Conservation (phyloP, 2,113 vertebrate species). For the Helogale parvula region DNA sequence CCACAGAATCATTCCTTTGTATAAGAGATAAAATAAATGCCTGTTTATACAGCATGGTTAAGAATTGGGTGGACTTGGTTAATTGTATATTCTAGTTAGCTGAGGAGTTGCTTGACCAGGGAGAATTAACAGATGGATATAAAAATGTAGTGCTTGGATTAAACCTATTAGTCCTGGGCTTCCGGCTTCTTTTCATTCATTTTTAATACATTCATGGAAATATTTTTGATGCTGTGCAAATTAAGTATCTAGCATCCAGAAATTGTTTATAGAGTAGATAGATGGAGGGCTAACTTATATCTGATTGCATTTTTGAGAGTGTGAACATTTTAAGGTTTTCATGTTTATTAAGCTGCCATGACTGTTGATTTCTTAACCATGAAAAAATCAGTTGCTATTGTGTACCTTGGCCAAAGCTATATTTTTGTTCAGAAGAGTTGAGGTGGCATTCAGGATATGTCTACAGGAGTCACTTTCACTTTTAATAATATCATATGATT, state of each 20-base stretch:
- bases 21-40: background rate
- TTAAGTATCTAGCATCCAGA: conserved; percentile 4
- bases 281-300: background rate
- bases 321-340: conserved; percentile 27
- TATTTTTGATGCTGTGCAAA: background rate
- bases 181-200: background rate
- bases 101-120: background rate
- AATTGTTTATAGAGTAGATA: background rate
- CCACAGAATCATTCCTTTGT: conserved; percentile 28
- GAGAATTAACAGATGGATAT: conserved; percentile 49
- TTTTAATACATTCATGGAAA: conserved; percentile 25
- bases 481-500: conserved; percentile 60
- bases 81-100: conserved; percentile 41
- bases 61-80: background rate
- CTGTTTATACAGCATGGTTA: background rate
- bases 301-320: conserved; percentile 24
- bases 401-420: background rate
- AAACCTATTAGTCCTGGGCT: background rate
- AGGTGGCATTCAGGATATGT: background rate
- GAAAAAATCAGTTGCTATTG: conserved; percentile 18
- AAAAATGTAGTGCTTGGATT: background rate
- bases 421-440: background rate
- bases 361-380: background rate
- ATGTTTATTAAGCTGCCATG: background rate
- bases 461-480: conserved; percentile 35